These are phyloP conservation scores for Drosophila kambysellisi DNA, from an alignment of 2,888 invertebrate species.

Conservation along the genomic window DNA sequence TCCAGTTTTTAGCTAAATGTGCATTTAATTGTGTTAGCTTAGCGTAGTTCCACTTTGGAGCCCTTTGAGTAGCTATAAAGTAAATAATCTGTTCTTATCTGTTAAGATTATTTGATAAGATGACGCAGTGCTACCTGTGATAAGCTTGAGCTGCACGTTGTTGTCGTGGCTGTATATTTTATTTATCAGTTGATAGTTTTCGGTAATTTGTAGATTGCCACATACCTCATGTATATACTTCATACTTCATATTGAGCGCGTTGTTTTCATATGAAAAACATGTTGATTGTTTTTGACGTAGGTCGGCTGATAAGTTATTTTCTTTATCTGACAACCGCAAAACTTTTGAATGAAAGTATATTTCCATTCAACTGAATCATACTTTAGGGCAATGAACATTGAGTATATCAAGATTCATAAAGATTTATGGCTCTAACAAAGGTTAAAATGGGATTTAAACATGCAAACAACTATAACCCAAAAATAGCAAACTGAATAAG, in stretches of 20 bases:
- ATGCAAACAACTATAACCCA: not conserved
- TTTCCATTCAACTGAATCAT: too few relatives aligned
- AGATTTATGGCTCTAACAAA: not conserved
- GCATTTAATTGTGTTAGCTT: slow-evolving; percentile 31
- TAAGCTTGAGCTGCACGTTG: slow-evolving; percentile 6
- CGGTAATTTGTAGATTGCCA: too few relatives aligned
- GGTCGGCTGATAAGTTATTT: not conserved
- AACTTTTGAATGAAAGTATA: not conserved
- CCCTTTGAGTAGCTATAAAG: not conserved
- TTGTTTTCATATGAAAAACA: not conserved
- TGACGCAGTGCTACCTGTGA: slow-evolving; percentile 22
- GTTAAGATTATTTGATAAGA: slow-evolving; percentile 14
- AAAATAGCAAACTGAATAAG: not conserved
- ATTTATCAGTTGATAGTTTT: slow-evolving; percentile 3
- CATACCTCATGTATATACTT: not conserved
- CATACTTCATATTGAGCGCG: not conserved
- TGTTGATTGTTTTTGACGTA: not conserved
- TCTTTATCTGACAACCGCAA: not conserved
- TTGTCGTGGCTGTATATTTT: not conserved
- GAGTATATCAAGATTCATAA: not conserved
- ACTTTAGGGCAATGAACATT: not conserved
- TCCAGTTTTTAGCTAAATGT: slow-evolving; percentile 21
- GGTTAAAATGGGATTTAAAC: not conserved
- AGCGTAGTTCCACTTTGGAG: not conserved
- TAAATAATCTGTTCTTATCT: slow-evolving; percentile 9